Base-by-base conservation (phyloP, 2,888 invertebrate species). In the Flabesymbios commensalis region DNA sequence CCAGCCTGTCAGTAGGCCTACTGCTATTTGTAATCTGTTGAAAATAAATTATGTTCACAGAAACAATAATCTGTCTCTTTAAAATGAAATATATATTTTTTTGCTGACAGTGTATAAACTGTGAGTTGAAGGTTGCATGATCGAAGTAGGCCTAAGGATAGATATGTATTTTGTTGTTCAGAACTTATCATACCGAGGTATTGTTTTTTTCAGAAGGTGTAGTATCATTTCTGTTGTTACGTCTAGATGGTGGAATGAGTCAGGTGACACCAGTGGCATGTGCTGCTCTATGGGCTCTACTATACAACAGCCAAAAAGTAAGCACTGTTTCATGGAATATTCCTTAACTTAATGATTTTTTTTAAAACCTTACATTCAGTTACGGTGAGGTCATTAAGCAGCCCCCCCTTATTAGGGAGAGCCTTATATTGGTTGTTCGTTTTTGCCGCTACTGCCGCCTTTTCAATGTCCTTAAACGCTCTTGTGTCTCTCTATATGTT, bases 241-340 rank as follows among this genome's bases (percentile, higher is more conserved):
- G 72, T 58, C 61, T 79, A 17, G 72, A 73, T 31, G 61, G 58
- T n/a, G 64, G 66, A 17, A 59, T 65, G 19, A 70, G 64, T 3
- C 68, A 64, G 39, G 56, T 73, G 29, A 70, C 70, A 59, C 66
- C 66, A 28, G 63, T 77, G 19, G 75, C 75, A 3, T 71, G 74
- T 17, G 78, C 79, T 29, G 76, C 77, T 3, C 61, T 80, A 2
- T 75, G 75, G 70, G 76, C 75, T 3, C 71, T 79, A 0, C 70
- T 78, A 41, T 76, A 72, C 59, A 79, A 79, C 67, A 77, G 75
- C 58, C 78, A 79, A 56, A 80, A 80, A 76, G 80, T 79, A 52
- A 22, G 45, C 4, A 17, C 5, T 55, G 36, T 7, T 22, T 45
- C 53, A 45, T 45, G 47, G 10, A n/a, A n/a, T n/a, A n/a, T n/a